Evolutionary conservation across 2,797 vertebrate genomes (phyloP), one percentile per base, ranked within the genome.

Genomic region (Malacoctenus gilli): DNA sequence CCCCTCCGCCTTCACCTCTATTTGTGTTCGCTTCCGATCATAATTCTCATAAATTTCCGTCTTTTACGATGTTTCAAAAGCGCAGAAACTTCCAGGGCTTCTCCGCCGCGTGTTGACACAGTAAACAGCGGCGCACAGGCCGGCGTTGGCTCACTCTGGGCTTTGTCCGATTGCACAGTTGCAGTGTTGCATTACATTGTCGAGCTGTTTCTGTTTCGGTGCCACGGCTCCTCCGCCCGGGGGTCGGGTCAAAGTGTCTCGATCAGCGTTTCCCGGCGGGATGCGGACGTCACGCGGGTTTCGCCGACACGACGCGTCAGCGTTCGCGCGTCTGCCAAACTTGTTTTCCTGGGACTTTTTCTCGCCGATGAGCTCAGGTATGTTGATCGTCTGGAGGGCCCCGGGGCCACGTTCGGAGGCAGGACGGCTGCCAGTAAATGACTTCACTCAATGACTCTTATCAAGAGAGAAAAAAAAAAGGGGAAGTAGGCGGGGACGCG

Each of bases 401-500:
- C 72, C 20, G 28, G 58, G 59, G 79, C 61, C 2, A 2, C 21
- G 42, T 16, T 21, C 56, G 48, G 31, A 65, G 54, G 73, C 41
- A 50, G 51, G 19, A 34, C 49, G 51, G 60, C 30, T 77, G 50
- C 75, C 80, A 48, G 81, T 78, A 79, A 83, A 75, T 81, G 65
- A 77, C 62, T 63, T 82, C 64, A 70, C 59, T 57, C 49, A 77
- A 62, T 67, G 54, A 65, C 61, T 79, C 51, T n/a, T 40, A 28
- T 75, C 48, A 68, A 70, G 56, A 41, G 60, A 77, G 79, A 31
- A 41, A 28, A 41, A 62, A 77, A 80, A 31, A 41, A 28, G 84
- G 44, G 84, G 83, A 84, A 87, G 82, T 79, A 67, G 84, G 88
- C 49, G 86, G 83, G 41, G 79, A 58, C 73, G 40, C 70, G 60